phyloP scores from a whole-genome alignment of 2,888 invertebrate species.

The Drosophila cognata region DNA sequence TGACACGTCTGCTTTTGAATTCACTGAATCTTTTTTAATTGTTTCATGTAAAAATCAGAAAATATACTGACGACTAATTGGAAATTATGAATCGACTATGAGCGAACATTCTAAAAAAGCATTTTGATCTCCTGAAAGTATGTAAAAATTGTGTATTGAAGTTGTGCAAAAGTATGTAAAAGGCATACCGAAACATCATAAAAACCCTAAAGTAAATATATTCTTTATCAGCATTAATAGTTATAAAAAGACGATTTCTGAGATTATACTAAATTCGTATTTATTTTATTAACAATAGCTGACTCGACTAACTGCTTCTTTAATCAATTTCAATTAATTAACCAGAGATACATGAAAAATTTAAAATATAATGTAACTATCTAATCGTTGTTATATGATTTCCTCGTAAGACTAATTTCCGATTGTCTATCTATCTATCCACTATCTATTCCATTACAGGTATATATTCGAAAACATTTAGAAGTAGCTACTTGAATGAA shows the following conservation, averaged over 20 bases:
- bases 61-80: neutral
- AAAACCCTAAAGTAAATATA: neutral
- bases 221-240: neutral
- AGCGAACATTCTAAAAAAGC: neutral
- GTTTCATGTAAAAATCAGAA: neutral
- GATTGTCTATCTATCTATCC: neutral
- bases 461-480: neutral
- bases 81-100: neutral
- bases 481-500: neutral
- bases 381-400: slow-evolving; percentile 1
- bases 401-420: neutral
- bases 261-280: neutral
- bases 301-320: neutral
- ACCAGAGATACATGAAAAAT: neutral
- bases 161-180: neutral
- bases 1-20: neutral
- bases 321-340: neutral
- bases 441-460: neutral
- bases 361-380: neutral
- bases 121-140: neutral
- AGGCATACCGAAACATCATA: neutral
- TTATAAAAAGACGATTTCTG: neutral
- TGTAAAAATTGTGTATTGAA: neutral
- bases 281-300: neutral
- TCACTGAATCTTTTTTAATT: neutral